A percentile compares a stretch with the other conserved stretches of the same genome.
Evolutionary conservation across 2,888 invertebrate species (phyloP).

Genomic region (Rambutsinella grinnellia): DNA sequence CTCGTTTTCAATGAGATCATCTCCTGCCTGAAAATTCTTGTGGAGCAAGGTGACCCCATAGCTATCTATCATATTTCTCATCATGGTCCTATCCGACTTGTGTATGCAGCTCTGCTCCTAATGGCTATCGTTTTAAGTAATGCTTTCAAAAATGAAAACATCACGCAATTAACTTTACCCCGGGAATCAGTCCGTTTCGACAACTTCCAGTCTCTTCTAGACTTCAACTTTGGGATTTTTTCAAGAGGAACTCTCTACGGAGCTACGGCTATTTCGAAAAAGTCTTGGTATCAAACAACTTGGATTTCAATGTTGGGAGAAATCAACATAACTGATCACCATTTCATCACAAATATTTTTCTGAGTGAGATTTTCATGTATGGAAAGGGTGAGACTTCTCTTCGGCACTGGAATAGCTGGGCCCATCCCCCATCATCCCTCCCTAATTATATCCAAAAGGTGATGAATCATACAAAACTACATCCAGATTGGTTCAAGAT

Average conservation of each 20-base stretch:
- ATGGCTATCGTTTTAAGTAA: slow-evolving; percentile 19
- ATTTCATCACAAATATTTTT: background rate
- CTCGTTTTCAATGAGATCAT: too few species aligned
- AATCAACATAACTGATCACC: too few species aligned
- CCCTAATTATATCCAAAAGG: background rate
- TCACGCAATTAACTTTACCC: slow-evolving; percentile 31
- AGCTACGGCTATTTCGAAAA: background rate
- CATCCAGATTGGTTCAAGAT: slow-evolving; percentile 9
- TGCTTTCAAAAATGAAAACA: slow-evolving; percentile 36
- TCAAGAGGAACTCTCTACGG: slow-evolving; percentile 8
- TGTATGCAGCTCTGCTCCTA: background rate
- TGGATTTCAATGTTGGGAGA: too few species aligned
- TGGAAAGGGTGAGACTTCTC: slow-evolving; percentile 14
- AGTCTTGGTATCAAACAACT: too few species aligned
- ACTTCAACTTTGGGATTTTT: slow-evolving; percentile 12
- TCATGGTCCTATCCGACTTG: background rate
- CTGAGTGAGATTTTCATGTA: slow-evolving; percentile 12
- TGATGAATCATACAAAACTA: slow-evolving; percentile 16
- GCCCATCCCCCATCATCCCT: background rate
- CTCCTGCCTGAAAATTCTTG: slow-evolving; percentile 21
- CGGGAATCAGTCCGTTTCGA: slow-evolving; percentile 21
- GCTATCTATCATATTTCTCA: background rate
- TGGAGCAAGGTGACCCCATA: slow-evolving; percentile 32
- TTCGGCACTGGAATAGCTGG: background rate
- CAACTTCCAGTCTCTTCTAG: slow-evolving; percentile 3